Conservation (phyloP, 2,113 vertebrate species). For the Nestor notabilis region DNA sequence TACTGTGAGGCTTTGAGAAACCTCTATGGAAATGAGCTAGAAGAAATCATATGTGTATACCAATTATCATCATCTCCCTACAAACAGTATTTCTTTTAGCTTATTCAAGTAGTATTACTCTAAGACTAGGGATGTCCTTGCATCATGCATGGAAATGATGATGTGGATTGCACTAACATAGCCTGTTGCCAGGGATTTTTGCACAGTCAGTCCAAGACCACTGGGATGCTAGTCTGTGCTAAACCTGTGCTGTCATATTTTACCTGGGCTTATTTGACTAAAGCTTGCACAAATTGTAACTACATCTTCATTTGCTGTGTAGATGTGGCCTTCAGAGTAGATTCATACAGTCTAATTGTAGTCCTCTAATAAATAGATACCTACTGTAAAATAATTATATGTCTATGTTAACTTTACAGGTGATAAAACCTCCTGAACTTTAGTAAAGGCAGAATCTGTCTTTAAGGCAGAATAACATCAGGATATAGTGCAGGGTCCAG, state of each 20-base stretch:
- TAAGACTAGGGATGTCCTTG: neutral
- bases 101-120: neutral
- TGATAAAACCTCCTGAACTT: neutral
- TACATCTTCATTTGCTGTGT: neutral
- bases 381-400: neutral
- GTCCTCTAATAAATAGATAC: neutral
- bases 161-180: neutral
- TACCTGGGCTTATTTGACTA: neutral
- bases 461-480: neutral
- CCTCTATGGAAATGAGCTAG: neutral
- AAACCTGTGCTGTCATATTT: neutral
- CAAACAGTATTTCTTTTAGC: neutral
- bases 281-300: neutral
- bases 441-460: neutral
- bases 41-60: neutral
- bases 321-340: neutral
- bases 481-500: neutral
- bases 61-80: neutral
- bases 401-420: neutral
- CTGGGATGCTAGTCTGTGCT: neutral
- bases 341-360: neutral
- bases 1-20: neutral
- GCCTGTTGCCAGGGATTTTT: neutral
- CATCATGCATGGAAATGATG: accelerated
- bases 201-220: neutral